Evolutionary conservation across 2,797 vertebrate species (phyloP), one percentile per base, ranked within the genome.

Genomic region (Crenichthys baileyi): DNA sequence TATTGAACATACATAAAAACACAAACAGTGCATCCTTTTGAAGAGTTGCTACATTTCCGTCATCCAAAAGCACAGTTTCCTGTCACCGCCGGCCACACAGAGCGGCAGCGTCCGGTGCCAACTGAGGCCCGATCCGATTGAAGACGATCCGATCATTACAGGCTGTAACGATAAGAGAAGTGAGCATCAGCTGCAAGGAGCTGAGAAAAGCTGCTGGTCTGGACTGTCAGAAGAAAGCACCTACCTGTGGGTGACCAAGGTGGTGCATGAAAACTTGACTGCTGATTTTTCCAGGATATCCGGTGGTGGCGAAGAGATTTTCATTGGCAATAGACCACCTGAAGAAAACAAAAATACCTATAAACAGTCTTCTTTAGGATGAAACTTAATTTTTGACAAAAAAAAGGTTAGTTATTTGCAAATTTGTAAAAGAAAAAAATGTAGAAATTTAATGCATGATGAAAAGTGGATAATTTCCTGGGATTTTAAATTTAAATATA

Each of bases 21-120:
- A 91, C 55, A 88, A 87, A 90, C 71, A 63, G 44, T 79, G 86
- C 53, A 73, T 74, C 68, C 61, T 53, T 15, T 18, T 1, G 46
- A 75, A 56, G 79, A 53, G 68, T 77, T 18, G 48, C 90, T 97
- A 99, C 96, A 98, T 97, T 94, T 99, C 98, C 4, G 98, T 99
- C 94, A 97, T 94, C 98, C 98, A 99, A 84, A 99, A 99, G 71
- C 95, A 96, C 70, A 99, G 95, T 88, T 98, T 99, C 92, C 97
- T 96, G 91, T 99, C 97, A 70, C 97, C 96, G 65, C 98, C 98
- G 0, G 97, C 94, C 76, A 95, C 98, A 76, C 98, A 99, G 36
- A 99, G 93, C 1, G 98, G 97, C 73, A 99, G 96, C 7, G 96
- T 97, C 87, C 96, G 95, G 63, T 99, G 98, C 98, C 98, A 99